Percentiles rank a stretch among this genome's conserved stretches.
phyloP scores from a whole-genome alignment of 2,113 vertebrate genomes.

The Pelvicachromis taeniatus region DNA sequence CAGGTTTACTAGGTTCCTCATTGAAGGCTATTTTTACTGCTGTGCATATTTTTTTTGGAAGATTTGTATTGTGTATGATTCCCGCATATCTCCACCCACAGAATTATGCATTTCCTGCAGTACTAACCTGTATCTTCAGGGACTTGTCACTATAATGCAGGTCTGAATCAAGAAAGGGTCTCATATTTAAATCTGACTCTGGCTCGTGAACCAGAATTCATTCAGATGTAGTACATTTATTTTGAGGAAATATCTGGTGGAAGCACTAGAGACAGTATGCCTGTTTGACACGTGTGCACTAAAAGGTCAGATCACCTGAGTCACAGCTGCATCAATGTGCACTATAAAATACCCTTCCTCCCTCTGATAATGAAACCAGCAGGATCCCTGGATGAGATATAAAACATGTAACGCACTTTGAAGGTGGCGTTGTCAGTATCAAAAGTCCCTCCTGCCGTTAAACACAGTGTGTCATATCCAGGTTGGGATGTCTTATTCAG shows the following conservation, averaged over 20 bases:
- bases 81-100: slow-evolving; percentile 39
- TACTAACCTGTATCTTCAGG: slow-evolving; percentile 35
- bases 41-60: background rate
- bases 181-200: background rate
- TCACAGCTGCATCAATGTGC: background rate
- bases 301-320: background rate
- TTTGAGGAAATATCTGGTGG: background rate
- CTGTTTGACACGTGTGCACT: background rate
- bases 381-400: background rate
- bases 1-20: slow-evolving; percentile 66
- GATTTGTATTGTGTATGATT: slow-evolving; percentile 64
- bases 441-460: background rate
- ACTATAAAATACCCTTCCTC: background rate
- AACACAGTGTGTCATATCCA: slow-evolving; percentile 23
- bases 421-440: background rate
- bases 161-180: slow-evolving; percentile 14
- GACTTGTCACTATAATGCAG: background rate
- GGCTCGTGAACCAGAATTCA: background rate
- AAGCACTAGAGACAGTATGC: background rate
- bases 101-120: slow-evolving; percentile 49
- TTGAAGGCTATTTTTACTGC: slow-evolving; percentile 66
- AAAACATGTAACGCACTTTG: background rate
- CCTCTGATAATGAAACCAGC: background rate
- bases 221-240: background rate
- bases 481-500: slow-evolving; percentile 47